Conservation (phyloP, 2,797 vertebrate genomes). For the Smutsia temminckii region DNA sequence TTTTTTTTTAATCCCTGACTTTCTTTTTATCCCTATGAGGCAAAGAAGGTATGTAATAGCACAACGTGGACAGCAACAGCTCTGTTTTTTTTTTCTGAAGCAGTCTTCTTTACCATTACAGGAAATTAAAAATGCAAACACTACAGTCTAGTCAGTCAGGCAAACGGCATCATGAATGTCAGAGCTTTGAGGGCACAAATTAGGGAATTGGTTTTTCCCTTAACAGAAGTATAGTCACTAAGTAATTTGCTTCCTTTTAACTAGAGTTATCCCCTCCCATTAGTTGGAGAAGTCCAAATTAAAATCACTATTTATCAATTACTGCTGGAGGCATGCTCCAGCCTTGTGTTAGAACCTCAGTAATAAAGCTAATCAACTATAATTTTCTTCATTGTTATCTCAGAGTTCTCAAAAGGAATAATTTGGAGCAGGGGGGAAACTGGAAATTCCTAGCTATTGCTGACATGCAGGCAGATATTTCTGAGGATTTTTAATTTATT, state of each 20-base stretch:
- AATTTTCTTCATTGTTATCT: conserved; percentile 3
- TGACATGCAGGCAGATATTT: conserved; percentile 14
- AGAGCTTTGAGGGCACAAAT: background rate
- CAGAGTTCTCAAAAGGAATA: background rate
- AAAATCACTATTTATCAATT: conserved; percentile 33
- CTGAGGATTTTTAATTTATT: conserved; percentile 18
- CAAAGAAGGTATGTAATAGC: background rate
- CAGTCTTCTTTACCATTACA: background rate
- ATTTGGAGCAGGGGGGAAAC: background rate
- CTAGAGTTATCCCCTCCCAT: conserved; percentile 25
- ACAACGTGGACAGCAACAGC: background rate
- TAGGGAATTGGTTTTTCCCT: background rate
- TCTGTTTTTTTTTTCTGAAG: background rate
- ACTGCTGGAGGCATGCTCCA: background rate
- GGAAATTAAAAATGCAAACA: conserved; percentile 44
- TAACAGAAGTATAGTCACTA: background rate
- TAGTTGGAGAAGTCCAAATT: conserved; percentile 16
- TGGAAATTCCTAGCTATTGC: background rate
- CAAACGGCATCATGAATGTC: background rate
- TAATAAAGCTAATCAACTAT: background rate
- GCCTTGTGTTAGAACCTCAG: background rate
- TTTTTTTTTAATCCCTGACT: background rate
- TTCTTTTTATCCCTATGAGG: conserved; percentile 24
- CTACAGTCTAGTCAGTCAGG: background rate
- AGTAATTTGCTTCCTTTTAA: conserved; percentile 57